Base-by-base conservation (phyloP, 2,113 vertebrate genomes). In the Hippocampus zosterae region DNA sequence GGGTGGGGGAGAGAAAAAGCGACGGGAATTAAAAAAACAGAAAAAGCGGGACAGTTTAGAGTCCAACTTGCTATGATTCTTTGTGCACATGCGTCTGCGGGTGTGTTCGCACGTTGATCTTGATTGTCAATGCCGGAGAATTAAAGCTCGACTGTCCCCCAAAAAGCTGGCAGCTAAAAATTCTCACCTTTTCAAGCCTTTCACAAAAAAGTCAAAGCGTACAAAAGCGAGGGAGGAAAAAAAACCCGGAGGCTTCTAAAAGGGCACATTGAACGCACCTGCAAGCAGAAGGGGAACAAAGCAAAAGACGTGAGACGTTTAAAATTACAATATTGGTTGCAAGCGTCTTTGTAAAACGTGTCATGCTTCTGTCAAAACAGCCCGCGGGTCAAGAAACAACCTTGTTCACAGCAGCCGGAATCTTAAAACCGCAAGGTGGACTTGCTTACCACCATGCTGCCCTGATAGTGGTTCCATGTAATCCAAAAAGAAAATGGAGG, bases 101-200 rank as follows among this genome's bases (percentile, higher is more conserved):
- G 55, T 55, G 42, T 61, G 55, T 84, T 87, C 83, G 79, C 40
- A 44, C 12, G 77, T 88, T 88, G 82, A 89, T 90, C 82, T 92
- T 93, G 92, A 93, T 93, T 93, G 92, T 93, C 92, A 92, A 82
- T 92, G 92, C 92, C 88, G 91, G 91, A 92, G 90, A 92, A 92
- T 91, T 88, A 89, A 91, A 89, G 89, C 89, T 90, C 75, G 74
- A 87, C 79, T 90, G 89, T 91, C 87, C 88, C 40, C 57, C 6
- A 33, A 33, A 90, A 85, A 85, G 83, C 76, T 87, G 86, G 85
- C 86, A 90, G 88, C 83, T 90, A 90, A 91, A 90, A 91, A 89
- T 90, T 90, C 87, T 91, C 89, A 89, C 87, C 90, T 85, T 86
- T 89, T 89, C 9, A 16, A 60, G 57, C 87, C 78, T 78, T 86